Conservation (phyloP, 1,140 invertebrate genomes). For the Euura lappo region DNA sequence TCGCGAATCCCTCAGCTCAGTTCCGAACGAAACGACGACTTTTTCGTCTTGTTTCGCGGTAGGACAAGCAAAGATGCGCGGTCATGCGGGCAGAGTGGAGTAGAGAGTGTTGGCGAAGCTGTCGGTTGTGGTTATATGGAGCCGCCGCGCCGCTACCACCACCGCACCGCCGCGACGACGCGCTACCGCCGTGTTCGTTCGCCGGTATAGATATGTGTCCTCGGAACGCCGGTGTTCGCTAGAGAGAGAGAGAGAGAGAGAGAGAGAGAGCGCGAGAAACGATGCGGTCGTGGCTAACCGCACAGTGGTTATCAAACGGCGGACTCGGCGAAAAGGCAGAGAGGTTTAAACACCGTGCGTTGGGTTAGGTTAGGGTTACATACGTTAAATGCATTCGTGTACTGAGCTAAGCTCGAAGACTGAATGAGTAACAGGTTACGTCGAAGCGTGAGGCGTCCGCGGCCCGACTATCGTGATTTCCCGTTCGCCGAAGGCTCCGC, state of each 20-base stretch:
- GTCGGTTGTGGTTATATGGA: conserved; percentile 58
- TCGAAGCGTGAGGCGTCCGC: no score
- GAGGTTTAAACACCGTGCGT: no score
- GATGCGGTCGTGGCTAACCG: conserved; percentile 57
- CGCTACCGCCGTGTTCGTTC: conserved; percentile 40
- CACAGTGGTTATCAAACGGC: conserved; percentile 57
- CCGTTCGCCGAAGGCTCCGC: no score
- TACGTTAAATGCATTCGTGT: no score
- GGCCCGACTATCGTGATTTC: no score
- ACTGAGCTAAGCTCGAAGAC: no score
- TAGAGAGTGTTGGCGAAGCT: conserved; percentile 56
- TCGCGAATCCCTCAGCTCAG: neutral
- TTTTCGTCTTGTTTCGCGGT: conserved; percentile 46
- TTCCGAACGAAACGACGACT: conserved; percentile 21
- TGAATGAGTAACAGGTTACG: no score
- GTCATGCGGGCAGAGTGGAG: conserved; percentile 13
- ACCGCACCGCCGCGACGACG: conserved; percentile 56
- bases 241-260: conserved; percentile 26
- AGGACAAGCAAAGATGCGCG: conserved; percentile 16
- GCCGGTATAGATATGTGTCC: conserved; percentile 41
- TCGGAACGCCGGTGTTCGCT: conserved; percentile 20
- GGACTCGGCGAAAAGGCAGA: conserved; percentile 35
- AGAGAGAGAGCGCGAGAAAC: conserved; percentile 29
- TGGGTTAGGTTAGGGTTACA: no score
- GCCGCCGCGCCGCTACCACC: conserved; percentile 34